A percentile compares a stretch with the other conserved stretches of the same genome.
Conservation (phyloP, 2,888 invertebrate species). For the Andrena praecox region DNA sequence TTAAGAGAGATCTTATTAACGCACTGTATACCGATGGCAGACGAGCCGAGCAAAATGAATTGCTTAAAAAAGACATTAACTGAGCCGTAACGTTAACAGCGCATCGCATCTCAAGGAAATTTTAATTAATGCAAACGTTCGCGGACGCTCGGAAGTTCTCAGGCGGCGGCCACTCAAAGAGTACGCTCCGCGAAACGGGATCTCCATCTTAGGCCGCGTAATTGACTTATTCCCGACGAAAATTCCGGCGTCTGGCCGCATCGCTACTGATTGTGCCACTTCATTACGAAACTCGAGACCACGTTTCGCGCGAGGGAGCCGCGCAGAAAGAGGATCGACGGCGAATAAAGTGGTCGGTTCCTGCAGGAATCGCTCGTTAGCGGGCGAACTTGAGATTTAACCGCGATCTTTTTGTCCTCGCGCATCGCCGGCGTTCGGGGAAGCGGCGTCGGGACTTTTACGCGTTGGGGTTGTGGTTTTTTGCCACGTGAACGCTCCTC, state of each 20-base stretch:
- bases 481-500: slow-evolving; percentile 19
- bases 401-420: slow-evolving; percentile 48
- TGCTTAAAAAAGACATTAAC: slow-evolving; percentile 1
- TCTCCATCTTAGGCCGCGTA: slow-evolving; percentile 40
- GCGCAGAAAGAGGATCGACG: neutral
- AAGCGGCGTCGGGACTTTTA: slow-evolving; percentile 36
- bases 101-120: neutral
- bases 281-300: slow-evolving; percentile 39
- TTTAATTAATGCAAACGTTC: slow-evolving; percentile 17
- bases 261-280: slow-evolving; percentile 22
- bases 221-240: slow-evolving; percentile 56
- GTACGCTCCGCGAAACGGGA: neutral
- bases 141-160: slow-evolving; percentile 8
- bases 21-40: too few relatives aligned
- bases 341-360: slow-evolving; percentile 14
- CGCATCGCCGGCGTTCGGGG: slow-evolving; percentile 36
- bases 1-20: too few relatives aligned
- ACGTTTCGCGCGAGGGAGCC: slow-evolving; percentile 16
- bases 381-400: slow-evolving; percentile 57
- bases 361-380: slow-evolving; percentile 68
- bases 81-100: neutral
- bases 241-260: slow-evolving; percentile 46
- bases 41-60: neutral
- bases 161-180: slow-evolving; percentile 1
- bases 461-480: slow-evolving; percentile 17